Evolutionary conservation across 2,797 vertebrate genomes (phyloP).

Genomic region (Pipistrellus pygmaeus): DNA sequence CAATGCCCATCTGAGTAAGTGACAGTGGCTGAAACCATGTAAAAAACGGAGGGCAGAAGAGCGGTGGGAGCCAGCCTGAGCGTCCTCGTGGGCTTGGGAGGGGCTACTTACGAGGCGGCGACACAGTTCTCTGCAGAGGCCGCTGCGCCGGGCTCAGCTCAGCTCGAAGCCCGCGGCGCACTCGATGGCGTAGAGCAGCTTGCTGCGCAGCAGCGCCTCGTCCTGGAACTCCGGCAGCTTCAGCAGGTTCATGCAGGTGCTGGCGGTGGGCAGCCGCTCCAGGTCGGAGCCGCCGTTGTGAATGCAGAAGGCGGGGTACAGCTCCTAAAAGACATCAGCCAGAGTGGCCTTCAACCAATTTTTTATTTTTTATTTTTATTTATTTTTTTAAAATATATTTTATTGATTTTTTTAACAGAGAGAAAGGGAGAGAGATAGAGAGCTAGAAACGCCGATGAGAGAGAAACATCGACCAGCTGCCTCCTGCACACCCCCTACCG

Average conservation of each 20-base stretch:
- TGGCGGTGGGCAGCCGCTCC: slow-evolving; percentile 97
- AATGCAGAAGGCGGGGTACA: slow-evolving; percentile 99
- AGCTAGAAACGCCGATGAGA: too few relatives aligned
- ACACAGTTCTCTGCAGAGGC: slow-evolving; percentile 82
- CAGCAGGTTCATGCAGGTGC: slow-evolving; percentile 99
- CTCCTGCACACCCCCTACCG: too few relatives aligned
- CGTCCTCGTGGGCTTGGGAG: slow-evolving; percentile 72
- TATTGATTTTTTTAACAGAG: too few relatives aligned
- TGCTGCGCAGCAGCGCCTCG: slow-evolving; percentile 95
- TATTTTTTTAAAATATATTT: too few relatives aligned
- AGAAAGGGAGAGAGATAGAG: too few relatives aligned
- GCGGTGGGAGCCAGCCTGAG: slow-evolving; percentile 77
- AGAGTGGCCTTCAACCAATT: background rate
- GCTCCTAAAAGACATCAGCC: slow-evolving; percentile 89
- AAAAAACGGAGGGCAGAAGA: slow-evolving; percentile 72
- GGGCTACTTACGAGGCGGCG: slow-evolving; percentile 80
- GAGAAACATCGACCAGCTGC: too few relatives aligned
- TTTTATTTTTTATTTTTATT: too few relatives aligned
- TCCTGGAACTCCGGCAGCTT: slow-evolving; percentile 98
- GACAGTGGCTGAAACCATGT: slow-evolving; percentile 76
- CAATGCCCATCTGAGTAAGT: slow-evolving; percentile 77
- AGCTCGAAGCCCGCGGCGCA: slow-evolving; percentile 98
- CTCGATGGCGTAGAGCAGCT: slow-evolving; percentile 98
- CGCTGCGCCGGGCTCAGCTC: slow-evolving; percentile 91
- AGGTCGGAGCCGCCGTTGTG: slow-evolving; percentile 98